Conservation (phyloP, 2,888 invertebrate species). For the Orthosia incerta region DNA sequence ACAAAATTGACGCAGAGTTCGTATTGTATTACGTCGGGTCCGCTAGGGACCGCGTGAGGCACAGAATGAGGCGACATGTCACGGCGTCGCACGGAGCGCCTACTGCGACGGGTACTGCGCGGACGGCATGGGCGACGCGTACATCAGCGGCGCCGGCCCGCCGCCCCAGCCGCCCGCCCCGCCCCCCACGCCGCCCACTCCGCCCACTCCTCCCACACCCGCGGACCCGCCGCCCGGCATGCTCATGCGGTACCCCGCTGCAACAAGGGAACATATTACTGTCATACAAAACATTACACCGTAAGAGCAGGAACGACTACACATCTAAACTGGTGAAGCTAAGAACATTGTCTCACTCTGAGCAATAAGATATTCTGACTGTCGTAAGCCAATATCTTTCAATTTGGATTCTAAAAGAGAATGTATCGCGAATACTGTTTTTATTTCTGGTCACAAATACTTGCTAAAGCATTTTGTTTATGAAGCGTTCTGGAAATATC, state of each 20-base stretch:
- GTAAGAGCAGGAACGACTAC: too few relatives aligned
- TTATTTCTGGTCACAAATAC: not conserved
- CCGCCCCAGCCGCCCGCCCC: slow-evolving; percentile 88
- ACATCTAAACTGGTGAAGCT: not conserved
- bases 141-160: slow-evolving; percentile 92
- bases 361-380: too few relatives aligned
- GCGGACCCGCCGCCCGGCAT: slow-evolving; percentile 80
- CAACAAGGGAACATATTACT: slow-evolving; percentile 54
- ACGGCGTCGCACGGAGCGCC: slow-evolving; percentile 72
- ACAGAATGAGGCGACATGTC: slow-evolving; percentile 61
- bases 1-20: slow-evolving; percentile 64
- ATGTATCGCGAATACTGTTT: not conserved
- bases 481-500: not conserved
- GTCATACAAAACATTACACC: too few relatives aligned
- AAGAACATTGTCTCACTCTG: too few relatives aligned
- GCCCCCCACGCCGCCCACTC: slow-evolving; percentile 84
- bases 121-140: slow-evolving; percentile 96
- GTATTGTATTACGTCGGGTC: slow-evolving; percentile 62
- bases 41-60: slow-evolving; percentile 56
- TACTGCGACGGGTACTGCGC: slow-evolving; percentile 96
- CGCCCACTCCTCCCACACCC: slow-evolving; percentile 85
- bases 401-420: not conserved
- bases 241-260: slow-evolving; percentile 92
- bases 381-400: not conserved
- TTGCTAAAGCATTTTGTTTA: not conserved